Evolutionary conservation across 2,888 invertebrate genomes (phyloP).

Genomic region (Temnothorax unifasciatus): DNA sequence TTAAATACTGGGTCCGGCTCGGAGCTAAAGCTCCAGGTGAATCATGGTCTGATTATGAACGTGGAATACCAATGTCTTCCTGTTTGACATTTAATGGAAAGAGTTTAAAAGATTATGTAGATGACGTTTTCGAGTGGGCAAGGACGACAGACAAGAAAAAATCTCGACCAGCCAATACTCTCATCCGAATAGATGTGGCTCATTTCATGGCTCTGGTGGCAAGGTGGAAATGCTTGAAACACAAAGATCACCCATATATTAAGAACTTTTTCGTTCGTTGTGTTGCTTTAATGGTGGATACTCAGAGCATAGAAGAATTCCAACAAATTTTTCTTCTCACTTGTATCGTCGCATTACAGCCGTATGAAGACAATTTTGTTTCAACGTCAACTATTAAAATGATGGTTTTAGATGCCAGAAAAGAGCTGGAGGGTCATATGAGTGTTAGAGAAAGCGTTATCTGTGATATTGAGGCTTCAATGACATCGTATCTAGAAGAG

Average conservation of each 20-base stretch:
- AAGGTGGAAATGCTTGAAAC: conserved; percentile 3
- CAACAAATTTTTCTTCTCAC: conserved; percentile 2
- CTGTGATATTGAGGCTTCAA: background rate
- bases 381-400: background rate
- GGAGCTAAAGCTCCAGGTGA: background rate
- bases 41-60: conserved; percentile 10
- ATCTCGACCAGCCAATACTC: background rate
- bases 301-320: background rate
- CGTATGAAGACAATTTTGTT: conserved; percentile 9
- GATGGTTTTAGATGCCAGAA: background rate
- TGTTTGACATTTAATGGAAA: background rate
- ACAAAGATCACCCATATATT: conserved; percentile 3
- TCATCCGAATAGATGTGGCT: conserved; percentile 10
- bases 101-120: background rate
- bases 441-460: background rate
- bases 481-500: background rate
- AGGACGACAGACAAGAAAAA: background rate
- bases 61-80: conserved; percentile 9
- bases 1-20: background rate
- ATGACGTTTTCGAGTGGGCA: background rate
- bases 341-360: background rate
- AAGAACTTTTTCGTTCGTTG: background rate
- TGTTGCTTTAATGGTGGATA: conserved; percentile 4
- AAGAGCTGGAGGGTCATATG: background rate
- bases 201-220: conserved; percentile 9